Base-by-base conservation (phyloP, 2,113 vertebrate species). In the Limanda limanda region DNA sequence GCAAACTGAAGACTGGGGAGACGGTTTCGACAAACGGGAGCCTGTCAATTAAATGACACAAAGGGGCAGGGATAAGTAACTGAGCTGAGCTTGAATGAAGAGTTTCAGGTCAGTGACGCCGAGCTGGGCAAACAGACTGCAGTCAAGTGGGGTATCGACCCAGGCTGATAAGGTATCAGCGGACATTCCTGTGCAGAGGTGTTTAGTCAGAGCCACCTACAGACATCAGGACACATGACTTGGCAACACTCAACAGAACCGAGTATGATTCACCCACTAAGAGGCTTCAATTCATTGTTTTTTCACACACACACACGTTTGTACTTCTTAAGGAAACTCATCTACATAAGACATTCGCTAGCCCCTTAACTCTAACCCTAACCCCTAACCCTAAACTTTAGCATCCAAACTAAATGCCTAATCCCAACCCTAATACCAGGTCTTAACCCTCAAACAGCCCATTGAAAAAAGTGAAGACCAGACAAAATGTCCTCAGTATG, bases 141-240 rank as follows among this genome's bases (percentile, higher is more conserved):
- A 42, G 73, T 77, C 61, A 56, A 65, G 68, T 66, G 57, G 77
- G 72, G 27, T 82, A 74, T 88, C 86, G 85, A 87, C 73, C 68
- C 56, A 40, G 52, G 45, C 66, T 78, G 88, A 92, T 92, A 91
- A 71, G 67, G 56, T 85, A 89, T 86, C 87, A 76, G 75, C 14
- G 18, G 59, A 65, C 91, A 88, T 91, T 91, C 83, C 82, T 68
- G 69, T 56, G 79, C 74, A 70, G 80, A 70, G 54, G 66, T 77
- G 76, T 63, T 7, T 31, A 55, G 67, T 72, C 79, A 81, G 79
- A 87, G 87, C 83, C 76, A 63, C 52, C 1, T 4, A 55, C 61
- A 52, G 66, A 66, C 63, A 86, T 78, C 62, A 72, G 83, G 73
- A 73, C 65, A 73, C 48, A 35, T 21, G 45, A 78, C 63, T 63